These are phyloP conservation scores for Brotula barbata DNA, from an alignment of 2,797 vertebrate genomes.

Conservation along the genomic window DNA sequence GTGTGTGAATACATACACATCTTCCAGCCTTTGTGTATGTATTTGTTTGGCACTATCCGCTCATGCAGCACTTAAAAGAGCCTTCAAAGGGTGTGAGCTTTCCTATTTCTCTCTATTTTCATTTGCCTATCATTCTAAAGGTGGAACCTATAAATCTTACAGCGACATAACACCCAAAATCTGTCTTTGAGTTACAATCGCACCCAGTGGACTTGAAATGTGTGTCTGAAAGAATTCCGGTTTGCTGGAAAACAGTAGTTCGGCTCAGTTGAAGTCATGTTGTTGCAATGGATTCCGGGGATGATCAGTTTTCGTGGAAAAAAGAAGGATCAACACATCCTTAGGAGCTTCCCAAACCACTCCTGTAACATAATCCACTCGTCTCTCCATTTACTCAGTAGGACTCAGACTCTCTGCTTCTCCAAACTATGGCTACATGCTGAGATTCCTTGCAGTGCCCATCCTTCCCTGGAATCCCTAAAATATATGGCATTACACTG, in stretches of 20 bases:
- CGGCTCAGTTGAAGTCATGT: not conserved
- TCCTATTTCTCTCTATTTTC: constrained; percentile 8
- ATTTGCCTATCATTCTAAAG: constrained; percentile 9
- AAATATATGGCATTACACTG: no score
- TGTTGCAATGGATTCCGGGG: not conserved
- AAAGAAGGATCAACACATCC: not conserved
- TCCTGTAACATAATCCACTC: not conserved
- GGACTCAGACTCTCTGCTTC: not conserved
- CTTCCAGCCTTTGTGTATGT: constrained; percentile 11
- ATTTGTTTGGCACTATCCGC: constrained; percentile 23
- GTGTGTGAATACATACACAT: constrained; percentile 34
- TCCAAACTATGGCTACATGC: not conserved
- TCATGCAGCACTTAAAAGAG: constrained; percentile 39
- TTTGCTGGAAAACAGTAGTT: not conserved
- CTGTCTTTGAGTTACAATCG: not conserved
- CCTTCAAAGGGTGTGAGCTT: constrained; percentile 35
- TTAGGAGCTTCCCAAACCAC: not conserved
- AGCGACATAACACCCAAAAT: not conserved
- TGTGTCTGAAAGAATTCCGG: not conserved
- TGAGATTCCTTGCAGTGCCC: not conserved
- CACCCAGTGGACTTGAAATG: no score
- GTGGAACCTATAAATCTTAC: not conserved
- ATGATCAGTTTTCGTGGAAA: not conserved
- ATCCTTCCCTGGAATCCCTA: no score
- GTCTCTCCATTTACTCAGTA: not conserved